Base-by-base conservation (phyloP, 2,888 invertebrate genomes). In the Agonopterix subpropinquella region DNA sequence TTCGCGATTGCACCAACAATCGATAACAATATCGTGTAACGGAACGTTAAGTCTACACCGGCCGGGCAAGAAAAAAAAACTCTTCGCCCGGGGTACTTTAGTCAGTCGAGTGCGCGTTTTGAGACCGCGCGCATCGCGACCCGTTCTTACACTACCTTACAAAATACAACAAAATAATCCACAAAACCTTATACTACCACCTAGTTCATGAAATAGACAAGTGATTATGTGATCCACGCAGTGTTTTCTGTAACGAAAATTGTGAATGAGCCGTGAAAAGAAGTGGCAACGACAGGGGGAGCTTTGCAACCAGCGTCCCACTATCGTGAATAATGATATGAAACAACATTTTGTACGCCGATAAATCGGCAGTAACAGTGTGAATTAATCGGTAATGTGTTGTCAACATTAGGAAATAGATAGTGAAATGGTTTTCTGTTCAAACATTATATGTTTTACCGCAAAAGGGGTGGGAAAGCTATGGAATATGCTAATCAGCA, bases 401-500 rank as follows among this genome's bases (percentile, higher is more conserved):
- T 65, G 63, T 78, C 67, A 62, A 68, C 64, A 60, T 62, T 62
- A 62, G 61, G 57, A 65, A 65, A 55, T 68, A 64, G 67, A 66
- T 71, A 73, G 56, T 59, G 53, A 56, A 58, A 53, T 61, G 59
- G 58, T 61, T 61, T 61, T 64, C 59, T 56, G 56, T 52, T 48
- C 48, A 36, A 53, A 55, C 56, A 53, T 52, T 61, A 57, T 61
- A 56, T 62, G 60, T 65, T 65, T 59, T 58, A 55, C 64, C 60
- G 71, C 68, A 69, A 64, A 69, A 65, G 68, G 66, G 73, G 73
- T 70, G 73, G 67, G 61, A 70, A 70, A 74, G 65, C 74, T 67
- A 76, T 81, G 71, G 77, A 79, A 82, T 85, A 86, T 88, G 86
- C 81, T 81, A 85, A 87, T 84, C 74, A 76, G 76, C 70, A 70